phyloP scores from a whole-genome alignment of 2,888 invertebrate species.

The Eubasilissa splendida region DNA sequence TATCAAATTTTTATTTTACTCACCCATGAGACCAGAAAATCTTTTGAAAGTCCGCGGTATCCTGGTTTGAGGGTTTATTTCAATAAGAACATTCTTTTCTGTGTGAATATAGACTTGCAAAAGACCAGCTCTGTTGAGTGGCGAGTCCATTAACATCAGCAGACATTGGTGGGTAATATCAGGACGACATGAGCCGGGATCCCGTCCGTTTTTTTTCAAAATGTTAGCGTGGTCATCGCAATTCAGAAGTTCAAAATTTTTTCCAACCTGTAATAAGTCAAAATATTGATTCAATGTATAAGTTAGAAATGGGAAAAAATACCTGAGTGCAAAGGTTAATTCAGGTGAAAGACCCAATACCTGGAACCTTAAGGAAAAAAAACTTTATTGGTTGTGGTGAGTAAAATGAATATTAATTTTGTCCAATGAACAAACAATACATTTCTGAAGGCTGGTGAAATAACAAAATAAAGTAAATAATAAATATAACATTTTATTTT shows the following conservation, averaged over 20 bases:
- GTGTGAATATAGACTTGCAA: conserved; percentile 97
- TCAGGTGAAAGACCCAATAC: no score
- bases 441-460: no score
- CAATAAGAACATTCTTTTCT: conserved; percentile 92
- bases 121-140: conserved; percentile 94
- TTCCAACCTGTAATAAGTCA: conserved; percentile 79
- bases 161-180: conserved; percentile 98
- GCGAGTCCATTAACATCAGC: conserved; percentile 97
- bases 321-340: no score
- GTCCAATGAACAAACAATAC: no score
- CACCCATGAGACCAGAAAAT: conserved; percentile 97
- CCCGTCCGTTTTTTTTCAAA: conserved; percentile 88
- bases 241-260: conserved; percentile 91
- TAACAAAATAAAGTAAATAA: no score
- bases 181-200: conserved; percentile 91
- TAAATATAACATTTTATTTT: no score
- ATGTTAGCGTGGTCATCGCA: conserved; percentile 93
- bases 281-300: no score
- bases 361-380: no score
- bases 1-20: conserved; percentile 53
- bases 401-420: no score
- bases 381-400: no score
- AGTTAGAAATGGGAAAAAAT: no score
- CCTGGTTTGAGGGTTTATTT: conserved; percentile 96
- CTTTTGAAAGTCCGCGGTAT: conserved; percentile 97